phyloP scores from a whole-genome alignment of 2,113 vertebrate species.

The Hylia prasina region DNA sequence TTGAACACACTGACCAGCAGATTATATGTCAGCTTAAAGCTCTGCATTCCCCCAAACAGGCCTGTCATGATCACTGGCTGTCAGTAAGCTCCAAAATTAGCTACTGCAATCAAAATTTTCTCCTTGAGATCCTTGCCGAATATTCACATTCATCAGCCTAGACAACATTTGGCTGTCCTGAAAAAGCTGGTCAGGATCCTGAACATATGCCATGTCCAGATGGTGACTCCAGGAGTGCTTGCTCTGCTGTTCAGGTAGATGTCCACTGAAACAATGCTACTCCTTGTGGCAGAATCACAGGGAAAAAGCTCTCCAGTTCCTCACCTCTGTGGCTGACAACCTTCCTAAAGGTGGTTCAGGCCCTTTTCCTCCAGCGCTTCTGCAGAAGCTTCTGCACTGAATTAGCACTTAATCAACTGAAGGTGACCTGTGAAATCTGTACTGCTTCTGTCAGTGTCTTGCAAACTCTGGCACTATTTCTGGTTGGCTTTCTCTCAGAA shows the following conservation, averaged over 20 bases:
- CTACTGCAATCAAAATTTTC: not conserved
- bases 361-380: not conserved
- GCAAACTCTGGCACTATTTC: not conserved
- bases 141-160: not conserved
- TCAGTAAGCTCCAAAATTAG: not conserved
- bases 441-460: not conserved
- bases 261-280: not conserved
- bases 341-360: not conserved
- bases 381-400: not conserved
- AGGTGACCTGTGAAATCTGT: accelerated
- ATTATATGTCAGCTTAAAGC: not conserved
- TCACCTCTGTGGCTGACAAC: not conserved
- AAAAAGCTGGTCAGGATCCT: not conserved
- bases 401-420: not conserved
- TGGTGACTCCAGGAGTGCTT: not conserved
- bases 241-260: not conserved
- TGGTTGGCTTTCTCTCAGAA: not conserved
- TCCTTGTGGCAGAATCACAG: not conserved
- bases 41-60: not conserved
- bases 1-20: not conserved
- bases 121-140: not conserved
- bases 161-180: not conserved
- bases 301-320: not conserved
- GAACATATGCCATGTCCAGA: not conserved
- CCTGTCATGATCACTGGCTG: not conserved